A percentile compares a stretch with the other conserved stretches of the same genome.
Evolutionary conservation across 2,888 invertebrate species (phyloP).

Genomic region (Acleris cristana): DNA sequence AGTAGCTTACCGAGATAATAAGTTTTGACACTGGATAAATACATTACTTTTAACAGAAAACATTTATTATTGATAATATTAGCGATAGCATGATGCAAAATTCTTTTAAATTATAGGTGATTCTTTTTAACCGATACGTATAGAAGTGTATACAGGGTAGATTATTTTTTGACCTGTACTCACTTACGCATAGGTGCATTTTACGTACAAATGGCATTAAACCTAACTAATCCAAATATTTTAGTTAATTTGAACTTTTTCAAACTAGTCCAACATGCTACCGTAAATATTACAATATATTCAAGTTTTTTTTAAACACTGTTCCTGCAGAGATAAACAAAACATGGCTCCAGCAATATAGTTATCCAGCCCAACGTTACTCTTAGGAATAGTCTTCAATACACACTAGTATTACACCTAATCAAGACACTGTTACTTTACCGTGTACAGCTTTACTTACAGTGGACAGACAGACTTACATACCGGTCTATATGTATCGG

Average conservation of each 20-base stretch:
- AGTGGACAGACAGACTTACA: constrained; percentile 33
- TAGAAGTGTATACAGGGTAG: too few species aligned
- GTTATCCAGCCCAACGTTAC: constrained; percentile 45
- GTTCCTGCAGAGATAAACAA: background rate
- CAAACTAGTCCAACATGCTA: too few species aligned
- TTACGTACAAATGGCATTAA: too few species aligned
- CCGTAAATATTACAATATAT: too few species aligned
- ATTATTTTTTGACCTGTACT: too few species aligned
- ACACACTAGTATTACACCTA: constrained; percentile 46
- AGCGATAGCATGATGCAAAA: too few species aligned
- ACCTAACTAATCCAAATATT: too few species aligned
- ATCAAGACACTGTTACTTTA: constrained; percentile 38
- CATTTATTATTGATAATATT: background rate
- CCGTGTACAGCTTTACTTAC: constrained; percentile 9
- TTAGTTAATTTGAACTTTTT: too few species aligned
- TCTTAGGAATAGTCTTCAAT: constrained; percentile 56
- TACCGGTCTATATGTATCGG: constrained; percentile 37
- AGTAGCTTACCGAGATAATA: constrained; percentile 10
- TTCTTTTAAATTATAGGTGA: too few species aligned
- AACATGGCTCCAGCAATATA: constrained; percentile 43
- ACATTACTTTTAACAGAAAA: background rate
- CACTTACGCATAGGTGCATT: too few species aligned
- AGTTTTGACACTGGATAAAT: constrained; percentile 24
- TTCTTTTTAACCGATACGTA: too few species aligned
- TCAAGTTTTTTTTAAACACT: too few species aligned